Evolutionary conservation across 1,140 invertebrate species (phyloP), one percentile per base, ranked within the genome.

Genomic region (Odontomachus brunneus): DNA sequence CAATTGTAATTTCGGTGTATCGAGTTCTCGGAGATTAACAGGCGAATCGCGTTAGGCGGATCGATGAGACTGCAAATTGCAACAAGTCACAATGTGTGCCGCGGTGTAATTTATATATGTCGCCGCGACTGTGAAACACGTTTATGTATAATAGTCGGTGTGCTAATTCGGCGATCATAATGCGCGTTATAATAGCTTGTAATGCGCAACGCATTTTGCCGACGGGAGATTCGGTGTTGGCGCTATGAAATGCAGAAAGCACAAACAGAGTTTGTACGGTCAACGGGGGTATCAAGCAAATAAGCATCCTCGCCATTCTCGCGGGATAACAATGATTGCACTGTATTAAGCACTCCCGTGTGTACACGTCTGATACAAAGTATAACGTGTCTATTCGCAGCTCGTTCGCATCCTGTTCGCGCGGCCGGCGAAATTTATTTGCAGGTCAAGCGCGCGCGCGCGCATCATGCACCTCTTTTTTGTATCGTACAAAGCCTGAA

Each of bases 251-350:
- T 51, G 53, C 11, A 57, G 63, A 78, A 71, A 71, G 53, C 62
- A 26, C 74, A 67, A 65, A 53, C 75, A 57, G 33, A 80, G 69
- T 80, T n/a, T 38, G 29, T 48, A 71, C 38, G 57, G 53, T 71
- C 51, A 57, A 67, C 65, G 14, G 65, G 24, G 75, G 71, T 57
- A 80, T 80, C 71, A 80, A 80, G 75, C 75, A 80, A 80, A 80
- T 80, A 80, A 80, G 75, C 75, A 80, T 69, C 75, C n/a, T n/a
- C 63, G 63, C 75, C 51, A 57, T 80, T 44, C 63, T 63, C 75
- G 75, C 33, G 75, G 51, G 75, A 80, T 71, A 80, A 80, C 75
- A 80, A 80, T 80, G 75, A 80, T 80, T 57, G 75, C 75, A 80
- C 75, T 80, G 75, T 71, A 71, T 80, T 71, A 80, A 80, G 75